Percentiles rank a stretch among this genome's conserved stretches.
These are phyloP conservation scores for Bibio marci DNA, from an alignment of 2,888 invertebrate genomes.

Conservation along the genomic window DNA sequence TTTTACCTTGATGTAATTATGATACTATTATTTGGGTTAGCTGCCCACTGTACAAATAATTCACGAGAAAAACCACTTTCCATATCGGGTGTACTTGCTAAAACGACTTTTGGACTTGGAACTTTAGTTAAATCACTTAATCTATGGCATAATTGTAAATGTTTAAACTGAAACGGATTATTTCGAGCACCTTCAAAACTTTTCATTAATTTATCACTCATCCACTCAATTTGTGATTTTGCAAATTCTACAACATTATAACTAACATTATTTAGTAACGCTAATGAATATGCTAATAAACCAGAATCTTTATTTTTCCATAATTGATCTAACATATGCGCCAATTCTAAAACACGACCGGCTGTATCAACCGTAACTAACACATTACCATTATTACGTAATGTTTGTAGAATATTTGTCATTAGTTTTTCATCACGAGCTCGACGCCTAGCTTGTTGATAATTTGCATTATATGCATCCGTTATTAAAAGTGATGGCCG, in stretches of 20 bases:
- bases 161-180: slow-evolving; percentile 91
- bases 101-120: slow-evolving; percentile 83
- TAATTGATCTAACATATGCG: slow-evolving; percentile 88
- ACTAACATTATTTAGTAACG: slow-evolving; percentile 87
- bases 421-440: slow-evolving; percentile 91
- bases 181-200: slow-evolving; percentile 79
- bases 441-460: slow-evolving; percentile 77
- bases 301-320: slow-evolving; percentile 95
- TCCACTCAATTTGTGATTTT: slow-evolving; percentile 98
- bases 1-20: slow-evolving; percentile 70
- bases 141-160: slow-evolving; percentile 86
- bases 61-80: slow-evolving; percentile 92
- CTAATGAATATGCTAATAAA: slow-evolving; percentile 81
- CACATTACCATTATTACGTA: slow-evolving; percentile 89
- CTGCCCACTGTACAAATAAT: slow-evolving; percentile 86
- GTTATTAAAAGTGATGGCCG: slow-evolving; percentile 88
- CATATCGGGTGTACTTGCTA: slow-evolving; percentile 88
- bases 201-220: slow-evolving; percentile 95
- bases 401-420: slow-evolving; percentile 87
- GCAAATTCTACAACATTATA: slow-evolving; percentile 98
- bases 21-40: slow-evolving; percentile 81
- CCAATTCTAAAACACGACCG: slow-evolving; percentile 86
- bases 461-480: slow-evolving; percentile 89
- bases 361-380: slow-evolving; percentile 94
- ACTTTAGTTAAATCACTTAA: slow-evolving; percentile 71